A percentile compares a stretch with the other conserved stretches of the same genome.
Conservation (phyloP, 2,888 invertebrate species). For the Apamea anceps region DNA sequence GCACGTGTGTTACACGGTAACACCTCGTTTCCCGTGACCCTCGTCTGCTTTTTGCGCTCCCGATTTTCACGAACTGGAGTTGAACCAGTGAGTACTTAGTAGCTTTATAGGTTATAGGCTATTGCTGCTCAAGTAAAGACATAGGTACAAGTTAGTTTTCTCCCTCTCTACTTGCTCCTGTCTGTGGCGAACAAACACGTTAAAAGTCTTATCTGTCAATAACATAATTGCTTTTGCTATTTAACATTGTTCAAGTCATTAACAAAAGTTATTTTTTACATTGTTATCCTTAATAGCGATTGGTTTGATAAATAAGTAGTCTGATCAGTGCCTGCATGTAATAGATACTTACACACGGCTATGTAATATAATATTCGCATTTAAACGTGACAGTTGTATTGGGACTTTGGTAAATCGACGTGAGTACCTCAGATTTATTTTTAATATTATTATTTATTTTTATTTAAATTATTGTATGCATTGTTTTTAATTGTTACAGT, state of each 20-base stretch:
- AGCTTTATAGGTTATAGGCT: not conserved
- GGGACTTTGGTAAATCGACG: not conserved
- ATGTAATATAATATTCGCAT: not conserved
- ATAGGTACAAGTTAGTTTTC: not conserved
- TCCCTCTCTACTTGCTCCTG: not conserved
- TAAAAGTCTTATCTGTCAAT: conserved; percentile 18
- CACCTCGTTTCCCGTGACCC: not conserved
- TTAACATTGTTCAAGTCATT: conserved; percentile 24
- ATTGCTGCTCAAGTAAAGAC: not conserved
- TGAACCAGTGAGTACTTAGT: not conserved
- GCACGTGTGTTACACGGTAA: not conserved
- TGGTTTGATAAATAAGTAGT: conserved; percentile 28
- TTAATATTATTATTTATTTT: not conserved
- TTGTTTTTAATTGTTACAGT: not conserved
- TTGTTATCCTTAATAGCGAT: conserved; percentile 40
- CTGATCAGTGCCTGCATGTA: not conserved
- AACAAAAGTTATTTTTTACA: conserved; percentile 28
- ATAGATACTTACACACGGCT: not conserved
- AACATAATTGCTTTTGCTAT: conserved; percentile 5
- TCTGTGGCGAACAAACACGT: not conserved
- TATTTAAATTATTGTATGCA: not conserved
- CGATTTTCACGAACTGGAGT: not conserved
- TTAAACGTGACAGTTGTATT: conserved; percentile 8
- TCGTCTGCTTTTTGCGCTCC: not conserved
- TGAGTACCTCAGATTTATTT: conserved; percentile 22